Evolutionary conservation across 2,888 invertebrate genomes (phyloP).

Genomic region (Calameuta pallipes): DNA sequence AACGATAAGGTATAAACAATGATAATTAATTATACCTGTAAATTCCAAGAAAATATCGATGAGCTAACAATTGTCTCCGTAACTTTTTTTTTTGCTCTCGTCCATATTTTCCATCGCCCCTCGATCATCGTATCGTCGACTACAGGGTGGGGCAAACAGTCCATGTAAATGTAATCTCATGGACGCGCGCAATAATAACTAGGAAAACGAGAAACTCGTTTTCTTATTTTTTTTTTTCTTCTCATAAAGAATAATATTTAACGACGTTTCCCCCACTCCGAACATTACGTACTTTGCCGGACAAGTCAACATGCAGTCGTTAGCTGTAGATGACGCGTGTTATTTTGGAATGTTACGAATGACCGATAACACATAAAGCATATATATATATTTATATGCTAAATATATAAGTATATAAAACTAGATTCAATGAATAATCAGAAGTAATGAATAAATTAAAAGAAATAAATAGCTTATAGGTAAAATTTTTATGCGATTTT

Average conservation of each 20-base stretch:
- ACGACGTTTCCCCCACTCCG: slow-evolving; percentile 15
- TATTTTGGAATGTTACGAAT: not conserved
- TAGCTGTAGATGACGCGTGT: not conserved
- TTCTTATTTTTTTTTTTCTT: slow-evolving; percentile 27
- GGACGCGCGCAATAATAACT: slow-evolving; percentile 41
- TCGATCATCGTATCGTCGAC: slow-evolving; percentile 28
- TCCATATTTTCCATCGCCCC: not conserved
- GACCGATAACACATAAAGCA: too few species aligned
- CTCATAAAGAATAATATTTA: slow-evolving; percentile 11
- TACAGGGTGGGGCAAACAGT: slow-evolving; percentile 44
- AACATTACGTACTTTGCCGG: not conserved
- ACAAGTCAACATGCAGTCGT: not conserved
- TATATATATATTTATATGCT: too few species aligned
- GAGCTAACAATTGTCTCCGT: slow-evolving; percentile 28
- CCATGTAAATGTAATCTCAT: slow-evolving; percentile 45
- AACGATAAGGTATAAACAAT: too few species aligned
- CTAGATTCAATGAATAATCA: too few species aligned
- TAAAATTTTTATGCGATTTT: not conserved
- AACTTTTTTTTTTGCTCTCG: not conserved
- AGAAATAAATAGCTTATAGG: not conserved
- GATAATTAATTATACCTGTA: too few species aligned
- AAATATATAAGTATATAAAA: too few species aligned
- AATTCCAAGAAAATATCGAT: not conserved
- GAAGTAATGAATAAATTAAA: too few species aligned
- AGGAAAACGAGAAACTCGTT: slow-evolving; percentile 51